Evolutionary conservation across 1,140 invertebrate genomes (phyloP).

Genomic region (Papilio xuthus): DNA sequence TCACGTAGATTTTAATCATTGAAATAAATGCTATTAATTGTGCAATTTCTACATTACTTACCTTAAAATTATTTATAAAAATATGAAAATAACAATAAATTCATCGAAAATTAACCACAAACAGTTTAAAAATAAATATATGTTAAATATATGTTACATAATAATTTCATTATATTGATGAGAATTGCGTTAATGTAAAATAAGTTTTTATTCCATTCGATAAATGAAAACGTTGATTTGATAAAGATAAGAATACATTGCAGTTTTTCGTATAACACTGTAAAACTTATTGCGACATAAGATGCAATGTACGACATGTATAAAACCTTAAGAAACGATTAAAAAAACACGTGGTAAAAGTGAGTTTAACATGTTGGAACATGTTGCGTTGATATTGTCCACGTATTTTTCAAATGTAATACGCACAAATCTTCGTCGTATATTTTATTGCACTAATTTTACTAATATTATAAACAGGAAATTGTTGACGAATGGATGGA

Average conservation of each 20-base stretch:
- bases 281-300: background rate
- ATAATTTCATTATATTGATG: background rate
- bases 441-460: background rate
- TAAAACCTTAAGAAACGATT: background rate
- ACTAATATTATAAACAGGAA: no score
- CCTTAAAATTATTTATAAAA: no score
- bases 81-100: no score
- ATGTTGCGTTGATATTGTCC: background rate
- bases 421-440: background rate
- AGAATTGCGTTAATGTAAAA: background rate
- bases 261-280: background rate
- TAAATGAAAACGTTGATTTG: background rate
- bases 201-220: background rate
- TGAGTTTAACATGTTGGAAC: background rate
- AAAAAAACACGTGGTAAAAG: background rate
- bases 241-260: constrained; percentile 2
- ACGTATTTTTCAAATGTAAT: background rate
- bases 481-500: no score
- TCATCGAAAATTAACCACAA: background rate
- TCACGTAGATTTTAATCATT: no score
- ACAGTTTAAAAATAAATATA: background rate
- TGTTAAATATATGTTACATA: background rate
- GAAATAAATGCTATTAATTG: background rate
- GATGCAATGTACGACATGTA: background rate
- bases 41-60: background rate